These are phyloP conservation scores for Diploptera punctata DNA, from an alignment of 2,888 invertebrate genomes.

Conservation along the genomic window DNA sequence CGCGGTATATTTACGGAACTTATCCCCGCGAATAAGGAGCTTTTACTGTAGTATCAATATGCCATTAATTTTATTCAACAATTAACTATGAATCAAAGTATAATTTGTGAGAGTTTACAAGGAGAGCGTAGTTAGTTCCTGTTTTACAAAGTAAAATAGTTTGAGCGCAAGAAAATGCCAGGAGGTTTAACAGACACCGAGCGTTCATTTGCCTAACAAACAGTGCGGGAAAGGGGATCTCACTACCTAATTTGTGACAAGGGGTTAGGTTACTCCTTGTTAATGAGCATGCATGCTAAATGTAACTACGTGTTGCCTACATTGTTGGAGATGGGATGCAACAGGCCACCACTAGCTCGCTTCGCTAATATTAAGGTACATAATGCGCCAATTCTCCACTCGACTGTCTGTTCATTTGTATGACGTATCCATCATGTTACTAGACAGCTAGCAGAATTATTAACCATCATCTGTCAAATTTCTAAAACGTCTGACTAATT, in stretches of 20 bases:
- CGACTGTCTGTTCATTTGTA: conserved; percentile 1
- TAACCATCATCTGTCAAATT: conserved; percentile 11
- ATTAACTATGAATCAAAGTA: too few species aligned
- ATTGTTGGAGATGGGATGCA: neutral
- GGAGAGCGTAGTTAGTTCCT: too few species aligned
- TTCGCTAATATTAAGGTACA: conserved; percentile 13
- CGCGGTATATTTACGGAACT: too few species aligned
- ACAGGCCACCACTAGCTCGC: neutral
- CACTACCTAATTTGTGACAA: conserved; percentile 15
- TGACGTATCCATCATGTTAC: conserved; percentile 6
- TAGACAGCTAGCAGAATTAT: conserved; percentile 16
- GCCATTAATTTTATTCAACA: too few species aligned
- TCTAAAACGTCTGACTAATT: neutral
- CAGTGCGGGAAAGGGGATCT: conserved; percentile 6
- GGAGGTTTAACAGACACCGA: neutral
- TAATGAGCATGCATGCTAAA: conserved; percentile 11
- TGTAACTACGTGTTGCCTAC: neutral
- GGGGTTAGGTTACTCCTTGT: neutral
- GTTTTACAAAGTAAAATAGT: too few species aligned
- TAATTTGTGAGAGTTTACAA: too few species aligned
- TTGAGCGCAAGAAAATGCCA: too few species aligned
- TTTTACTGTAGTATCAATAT: too few species aligned
- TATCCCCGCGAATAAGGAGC: too few species aligned
- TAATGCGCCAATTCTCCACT: conserved; percentile 1
- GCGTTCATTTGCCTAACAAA: conserved; percentile 6